Conservation (phyloP, 2,113 vertebrate species). For the Chunga burmeisteri region DNA sequence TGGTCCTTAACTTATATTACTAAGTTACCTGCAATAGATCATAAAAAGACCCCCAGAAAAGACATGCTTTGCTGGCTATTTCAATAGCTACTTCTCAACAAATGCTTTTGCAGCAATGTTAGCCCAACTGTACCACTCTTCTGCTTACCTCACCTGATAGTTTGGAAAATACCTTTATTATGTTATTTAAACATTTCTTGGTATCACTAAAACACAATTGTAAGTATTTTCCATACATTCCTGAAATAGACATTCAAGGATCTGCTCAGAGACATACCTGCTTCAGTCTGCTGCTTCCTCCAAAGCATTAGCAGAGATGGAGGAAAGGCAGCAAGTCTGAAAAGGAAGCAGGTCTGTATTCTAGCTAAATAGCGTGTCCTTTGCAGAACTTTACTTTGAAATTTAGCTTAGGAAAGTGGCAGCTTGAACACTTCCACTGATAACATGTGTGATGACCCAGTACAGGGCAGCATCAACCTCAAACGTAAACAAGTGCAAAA, state of each 20-base stretch:
- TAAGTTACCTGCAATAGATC: neutral
- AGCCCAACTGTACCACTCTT: neutral
- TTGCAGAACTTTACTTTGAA: neutral
- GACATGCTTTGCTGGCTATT: neutral
- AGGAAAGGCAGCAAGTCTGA: neutral
- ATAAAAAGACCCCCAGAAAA: neutral
- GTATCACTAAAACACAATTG: neutral
- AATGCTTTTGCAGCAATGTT: neutral
- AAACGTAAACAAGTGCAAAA: neutral
- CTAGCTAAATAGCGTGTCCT: neutral
- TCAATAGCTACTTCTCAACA: neutral
- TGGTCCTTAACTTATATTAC: neutral
- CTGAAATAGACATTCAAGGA: neutral
- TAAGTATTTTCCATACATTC: neutral
- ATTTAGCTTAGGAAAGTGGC: neutral
- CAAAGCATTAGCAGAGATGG: neutral
- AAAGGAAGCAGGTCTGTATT: neutral
- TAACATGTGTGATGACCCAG: neutral
- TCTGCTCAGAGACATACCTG: neutral
- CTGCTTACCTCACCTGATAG: neutral
- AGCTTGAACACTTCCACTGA: neutral
- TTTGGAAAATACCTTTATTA: neutral
- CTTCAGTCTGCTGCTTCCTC: neutral
- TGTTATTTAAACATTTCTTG: neutral
- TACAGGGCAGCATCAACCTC: neutral